These are phyloP conservation scores for Ispidina lecontei DNA, from an alignment of 2,797 vertebrate genomes.

Conservation along the genomic window DNA sequence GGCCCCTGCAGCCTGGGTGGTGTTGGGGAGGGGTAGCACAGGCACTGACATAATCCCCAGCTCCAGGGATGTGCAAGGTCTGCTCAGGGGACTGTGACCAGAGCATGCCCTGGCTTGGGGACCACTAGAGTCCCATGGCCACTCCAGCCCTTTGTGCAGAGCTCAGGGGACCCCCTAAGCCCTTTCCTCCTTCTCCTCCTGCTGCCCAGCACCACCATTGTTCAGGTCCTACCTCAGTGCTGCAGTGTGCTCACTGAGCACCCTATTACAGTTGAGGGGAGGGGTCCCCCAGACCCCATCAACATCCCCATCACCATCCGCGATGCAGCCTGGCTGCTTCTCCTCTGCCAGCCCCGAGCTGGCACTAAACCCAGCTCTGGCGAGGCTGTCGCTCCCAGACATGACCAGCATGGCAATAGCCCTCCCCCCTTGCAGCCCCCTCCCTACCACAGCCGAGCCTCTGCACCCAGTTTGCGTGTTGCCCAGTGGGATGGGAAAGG, in stretches of 20 bases:
- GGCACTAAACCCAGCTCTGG: constrained; percentile 9
- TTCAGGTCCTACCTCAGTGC: constrained; percentile 28
- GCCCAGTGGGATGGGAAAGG: neutral
- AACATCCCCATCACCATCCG: neutral
- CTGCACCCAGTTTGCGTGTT: neutral
- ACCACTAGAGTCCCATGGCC: neutral
- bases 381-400: constrained; percentile 33
- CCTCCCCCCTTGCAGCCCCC: neutral
- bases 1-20: neutral
- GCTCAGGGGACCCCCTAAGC: neutral
- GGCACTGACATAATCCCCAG: neutral
- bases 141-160: neutral
- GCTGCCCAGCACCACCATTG: neutral
- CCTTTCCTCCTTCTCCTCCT: neutral
- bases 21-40: neutral
- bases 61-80: rapidly evolving
- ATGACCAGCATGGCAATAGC: constrained; percentile 58
- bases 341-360: neutral
- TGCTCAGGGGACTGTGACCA: neutral
- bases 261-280: neutral
- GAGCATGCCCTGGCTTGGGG: neutral
- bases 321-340: neutral
- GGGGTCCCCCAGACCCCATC: neutral
- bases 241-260: neutral
- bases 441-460: neutral